Conservation (phyloP, 2,113 vertebrate genomes). For the Clarias batrachus region DNA sequence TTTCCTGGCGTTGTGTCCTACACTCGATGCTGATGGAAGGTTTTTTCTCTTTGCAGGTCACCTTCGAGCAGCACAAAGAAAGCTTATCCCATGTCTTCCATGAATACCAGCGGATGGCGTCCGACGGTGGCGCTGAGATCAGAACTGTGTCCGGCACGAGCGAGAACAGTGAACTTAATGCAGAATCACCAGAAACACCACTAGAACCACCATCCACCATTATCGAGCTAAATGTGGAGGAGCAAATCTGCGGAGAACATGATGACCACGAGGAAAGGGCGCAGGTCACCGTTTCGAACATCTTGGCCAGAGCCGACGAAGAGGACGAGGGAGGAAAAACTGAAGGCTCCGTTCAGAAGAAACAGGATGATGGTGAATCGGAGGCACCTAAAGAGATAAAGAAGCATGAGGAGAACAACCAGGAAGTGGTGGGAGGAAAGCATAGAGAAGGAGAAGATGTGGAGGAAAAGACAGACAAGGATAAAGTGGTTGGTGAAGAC, state of each 20-base stretch:
- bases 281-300: constrained; percentile 66
- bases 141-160: constrained; percentile 76
- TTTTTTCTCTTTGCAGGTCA: constrained; percentile 77
- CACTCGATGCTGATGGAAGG: background rate
- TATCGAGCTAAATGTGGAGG: constrained; percentile 65
- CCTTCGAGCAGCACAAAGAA: constrained; percentile 95
- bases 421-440: background rate
- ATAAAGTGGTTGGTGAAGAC: background rate
- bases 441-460: background rate
- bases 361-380: constrained; percentile 54
- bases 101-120: constrained; percentile 82
- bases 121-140: constrained; percentile 65
- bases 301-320: constrained; percentile 59
- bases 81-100: constrained; percentile 83
- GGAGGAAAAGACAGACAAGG: background rate
- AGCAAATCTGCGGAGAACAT: constrained; percentile 36
- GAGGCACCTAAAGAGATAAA: constrained; percentile 5
- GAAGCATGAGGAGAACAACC: background rate
- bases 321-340: constrained; percentile 47
- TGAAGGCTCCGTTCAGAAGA: constrained; percentile 25
- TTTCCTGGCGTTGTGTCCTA: background rate
- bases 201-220: constrained; percentile 69
- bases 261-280: constrained; percentile 42
- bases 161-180: constrained; percentile 60
- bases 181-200: constrained; percentile 38